Base-by-base conservation (phyloP, 2,888 invertebrate species). In the Meliscaeva auricollis region DNA sequence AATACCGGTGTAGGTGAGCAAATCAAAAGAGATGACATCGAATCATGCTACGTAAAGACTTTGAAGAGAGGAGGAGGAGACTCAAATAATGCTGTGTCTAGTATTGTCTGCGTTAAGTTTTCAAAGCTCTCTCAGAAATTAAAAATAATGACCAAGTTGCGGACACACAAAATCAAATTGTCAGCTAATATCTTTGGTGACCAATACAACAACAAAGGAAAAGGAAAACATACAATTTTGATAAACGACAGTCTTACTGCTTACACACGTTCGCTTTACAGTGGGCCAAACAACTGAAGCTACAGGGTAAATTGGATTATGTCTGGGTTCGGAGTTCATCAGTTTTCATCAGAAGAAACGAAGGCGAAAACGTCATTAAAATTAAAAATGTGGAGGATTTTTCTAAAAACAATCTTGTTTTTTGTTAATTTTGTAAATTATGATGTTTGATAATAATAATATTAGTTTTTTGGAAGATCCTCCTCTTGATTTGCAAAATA, bases 291-390 rank as follows among this genome's bases (percentile, higher is more conserved):
- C n/a, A n/a, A n/a, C 9, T 9, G 1, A 35, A 6, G 7, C 1
- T 35, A 6, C 35, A 35, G 35, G 35, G 35, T 35, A 35, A n/a
- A 41, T n/a, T 8, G 6, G n/a, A n/a, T 41, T 41, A 41, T 41
- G 41, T n/a, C 41, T 41, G 41, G 41, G 41, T 41, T 41, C 41
- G 41, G 41, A 41, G n/a, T 5, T 41, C 41, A n/a, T n/a, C 41
- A n/a, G n/a, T 41, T n/a, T 41, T 41, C n/a, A 41, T 41, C 7
- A 41, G n/a, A 41, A 41, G n/a, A 4, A n/a, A 41, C n/a, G n/a
- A 41, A 41, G 13, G 41, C 41, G 41, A 41, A 41, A 41, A 41
- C 1, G 4, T 13, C 5, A 41, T 41, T 41, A 41, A 41, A 41
- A 41, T n/a, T n/a, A 41, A 41, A 41, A 41, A 1, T 41, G 13